Conservation (phyloP, 2,113 vertebrate species). For the Craseonycteris thonglongyai region DNA sequence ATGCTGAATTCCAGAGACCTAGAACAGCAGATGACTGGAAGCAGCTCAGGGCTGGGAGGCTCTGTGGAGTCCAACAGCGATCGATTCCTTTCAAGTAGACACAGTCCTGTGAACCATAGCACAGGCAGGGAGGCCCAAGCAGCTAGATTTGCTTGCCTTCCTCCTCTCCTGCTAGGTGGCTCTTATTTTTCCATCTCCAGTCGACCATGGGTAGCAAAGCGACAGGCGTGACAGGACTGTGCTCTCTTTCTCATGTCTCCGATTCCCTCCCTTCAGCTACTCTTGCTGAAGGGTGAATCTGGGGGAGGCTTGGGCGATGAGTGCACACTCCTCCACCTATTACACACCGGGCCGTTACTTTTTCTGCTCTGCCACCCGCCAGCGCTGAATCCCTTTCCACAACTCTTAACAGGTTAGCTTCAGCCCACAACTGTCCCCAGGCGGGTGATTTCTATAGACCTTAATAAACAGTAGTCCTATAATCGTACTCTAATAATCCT, state of each 20-base stretch:
- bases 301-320: neutral
- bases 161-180: neutral
- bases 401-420: neutral
- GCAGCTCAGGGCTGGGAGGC: conserved; percentile 31
- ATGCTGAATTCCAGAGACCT: conserved; percentile 22
- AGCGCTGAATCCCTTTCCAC: neutral
- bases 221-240: neutral
- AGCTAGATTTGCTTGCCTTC: neutral
- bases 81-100: neutral
- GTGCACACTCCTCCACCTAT: neutral
- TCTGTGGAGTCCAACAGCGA: neutral
- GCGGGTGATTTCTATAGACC: neutral
- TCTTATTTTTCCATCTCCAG: neutral
- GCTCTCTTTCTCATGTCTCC: neutral
- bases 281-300: conserved; percentile 13
- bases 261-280: neutral
- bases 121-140: neutral
- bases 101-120: neutral
- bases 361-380: too few species aligned
- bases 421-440: neutral
- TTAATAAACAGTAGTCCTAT: neutral
- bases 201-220: neutral
- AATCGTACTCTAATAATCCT: neutral
- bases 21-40: conserved; percentile 12
- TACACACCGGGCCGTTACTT: neutral